Evolutionary conservation across 2,888 invertebrate genomes (phyloP), one percentile per base, ranked within the genome.

Genomic region (Cheilosia soror): DNA sequence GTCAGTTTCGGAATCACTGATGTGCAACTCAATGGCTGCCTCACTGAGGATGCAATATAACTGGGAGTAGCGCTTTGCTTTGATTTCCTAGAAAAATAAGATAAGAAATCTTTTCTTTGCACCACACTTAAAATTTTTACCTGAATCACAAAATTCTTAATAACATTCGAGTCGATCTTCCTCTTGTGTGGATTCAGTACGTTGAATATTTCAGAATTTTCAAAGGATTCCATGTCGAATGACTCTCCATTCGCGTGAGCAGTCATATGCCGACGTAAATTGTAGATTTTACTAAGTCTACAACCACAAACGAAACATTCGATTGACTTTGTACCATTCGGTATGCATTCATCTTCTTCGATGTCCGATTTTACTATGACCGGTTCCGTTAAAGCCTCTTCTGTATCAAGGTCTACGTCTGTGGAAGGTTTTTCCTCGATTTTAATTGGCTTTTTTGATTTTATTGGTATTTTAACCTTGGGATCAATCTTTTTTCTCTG

Each of bases 1-100:
- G 11, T 87, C 86, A 5, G 88, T 88, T 53, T 88, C 88, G 2
- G 88, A 88, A 44, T 88, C 88, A 42, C 88, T 88, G 15, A 87
- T 87, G 37, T 88, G 87, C 27, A 88, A 31, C 53, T 88, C 88
- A 37, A 87, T 6, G 2, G 77, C 85, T 0, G 88, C 87, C 51
- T 87, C 88, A 58, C 71, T 87, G 0, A 88, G 85, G 25, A 88
- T 88, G 44, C 85, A 87, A 51, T 88, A 88, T 31, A 87, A 88
- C 37, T 88, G 88, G 0, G 88, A 88, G 44, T 88, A 85, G 13
- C 88, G 85, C 42, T 88, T 88, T 15, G 69, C 85, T 47, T 79
- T 72, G 13, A 88, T 81, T 69, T 88, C 88, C 58, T 83, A 15
- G 0, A 69, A 33, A 20, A 13, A 7, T 1, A 33, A 44, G 15